These are phyloP conservation scores for Acleris laterana DNA, from an alignment of 2,888 invertebrate species.

Conservation along the genomic window DNA sequence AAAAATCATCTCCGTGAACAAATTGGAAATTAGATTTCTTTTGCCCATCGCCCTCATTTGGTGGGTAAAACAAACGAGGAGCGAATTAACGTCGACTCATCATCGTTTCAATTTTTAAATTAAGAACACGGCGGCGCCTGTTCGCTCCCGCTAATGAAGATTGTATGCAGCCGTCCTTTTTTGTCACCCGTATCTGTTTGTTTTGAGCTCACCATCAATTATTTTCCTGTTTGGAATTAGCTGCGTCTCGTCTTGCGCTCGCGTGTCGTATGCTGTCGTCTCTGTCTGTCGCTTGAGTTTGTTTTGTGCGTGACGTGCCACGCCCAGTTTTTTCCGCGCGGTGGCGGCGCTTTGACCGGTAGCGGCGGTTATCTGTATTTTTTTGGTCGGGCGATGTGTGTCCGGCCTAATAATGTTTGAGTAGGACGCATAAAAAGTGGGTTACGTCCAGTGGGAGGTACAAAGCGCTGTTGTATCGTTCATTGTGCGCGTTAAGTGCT, in stretches of 20 bases:
- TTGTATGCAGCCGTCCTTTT: constrained; percentile 78
- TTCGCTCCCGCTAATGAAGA: constrained; percentile 73
- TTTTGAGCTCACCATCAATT: constrained; percentile 82
- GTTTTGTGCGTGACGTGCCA: constrained; percentile 82
- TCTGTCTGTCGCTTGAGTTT: constrained; percentile 72
- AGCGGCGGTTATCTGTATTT: constrained; percentile 75
- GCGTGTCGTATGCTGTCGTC: constrained; percentile 50
- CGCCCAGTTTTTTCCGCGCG: constrained; percentile 64
- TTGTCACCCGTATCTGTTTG: constrained; percentile 83
- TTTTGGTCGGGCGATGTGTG: constrained; percentile 73
- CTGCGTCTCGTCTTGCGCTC: constrained; percentile 55
- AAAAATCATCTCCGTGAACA: constrained; percentile 69
- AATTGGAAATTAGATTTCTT: constrained; percentile 69
- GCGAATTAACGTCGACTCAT: constrained; percentile 73
- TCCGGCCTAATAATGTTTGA: constrained; percentile 80
- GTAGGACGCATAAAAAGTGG: constrained; percentile 71
- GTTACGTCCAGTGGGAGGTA: constrained; percentile 67
- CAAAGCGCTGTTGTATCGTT: constrained; percentile 59
- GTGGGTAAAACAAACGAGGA: constrained; percentile 56
- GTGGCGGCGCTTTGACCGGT: constrained; percentile 78
- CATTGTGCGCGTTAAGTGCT: constrained; percentile 53
- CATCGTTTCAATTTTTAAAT: constrained; percentile 69
- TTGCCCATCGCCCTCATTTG: constrained; percentile 54
- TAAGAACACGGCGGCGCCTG: constrained; percentile 63
- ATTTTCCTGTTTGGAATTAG: constrained; percentile 81